A percentile compares a stretch with the other conserved stretches of the same genome.
phyloP scores from a whole-genome alignment of 30 jellyfish, hydroid and myxozoan genomes.

The Rhopilema esculentum region DNA sequence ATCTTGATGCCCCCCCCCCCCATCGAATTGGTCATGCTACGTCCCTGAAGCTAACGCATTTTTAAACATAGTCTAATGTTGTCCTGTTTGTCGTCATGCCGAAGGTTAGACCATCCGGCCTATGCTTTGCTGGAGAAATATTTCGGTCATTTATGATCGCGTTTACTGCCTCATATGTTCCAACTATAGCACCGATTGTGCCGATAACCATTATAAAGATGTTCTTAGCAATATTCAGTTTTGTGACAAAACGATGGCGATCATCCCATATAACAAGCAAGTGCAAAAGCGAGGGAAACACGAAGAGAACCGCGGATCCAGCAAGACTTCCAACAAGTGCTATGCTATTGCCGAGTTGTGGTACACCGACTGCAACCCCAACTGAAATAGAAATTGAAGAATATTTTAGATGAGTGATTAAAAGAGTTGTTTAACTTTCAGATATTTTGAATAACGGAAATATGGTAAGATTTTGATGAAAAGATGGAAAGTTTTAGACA shows the following conservation, averaged over 20 bases:
- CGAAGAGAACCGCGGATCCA: slow-evolving; percentile 88
- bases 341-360: slow-evolving; percentile 78
- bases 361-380: slow-evolving; percentile 70
- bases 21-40: not conserved
- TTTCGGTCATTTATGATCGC: slow-evolving; percentile 46
- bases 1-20: no score
- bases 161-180: slow-evolving; percentile 55
- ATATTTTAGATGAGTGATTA: no score
- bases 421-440: no score
- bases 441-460: no score
- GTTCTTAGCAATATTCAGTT: slow-evolving; percentile 40
- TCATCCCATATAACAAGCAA: slow-evolving; percentile 76
- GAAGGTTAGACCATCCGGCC: not conserved
- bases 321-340: slow-evolving; percentile 89
- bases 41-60: not conserved
- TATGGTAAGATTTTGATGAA: no score
- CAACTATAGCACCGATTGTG: slow-evolving; percentile 70
- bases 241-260: slow-evolving; percentile 22
- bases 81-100: not conserved
- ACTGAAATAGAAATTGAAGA: slow-evolving; percentile 15
- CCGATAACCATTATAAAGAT: slow-evolving; percentile 65
- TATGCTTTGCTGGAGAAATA: slow-evolving; percentile 35
- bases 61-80: no score
- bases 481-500: no score
- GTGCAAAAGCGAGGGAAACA: slow-evolving; percentile 76